Percentiles rank a stretch among this genome's conserved stretches.
Evolutionary conservation across 2,888 invertebrate species (phyloP).

Genomic region (Tachina fera): DNA sequence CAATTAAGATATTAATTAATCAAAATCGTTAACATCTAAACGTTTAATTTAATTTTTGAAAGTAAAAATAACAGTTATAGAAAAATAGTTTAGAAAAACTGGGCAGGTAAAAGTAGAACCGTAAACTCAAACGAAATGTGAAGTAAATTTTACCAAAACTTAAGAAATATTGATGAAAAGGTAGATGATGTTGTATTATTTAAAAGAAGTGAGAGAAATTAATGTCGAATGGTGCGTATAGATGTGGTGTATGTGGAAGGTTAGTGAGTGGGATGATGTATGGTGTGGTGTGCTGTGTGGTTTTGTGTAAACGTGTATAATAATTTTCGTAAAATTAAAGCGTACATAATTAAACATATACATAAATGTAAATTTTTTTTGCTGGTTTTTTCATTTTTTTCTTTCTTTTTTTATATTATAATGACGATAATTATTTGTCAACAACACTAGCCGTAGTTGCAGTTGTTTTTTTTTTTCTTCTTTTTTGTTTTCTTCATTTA

Average conservation of each 20-base stretch:
- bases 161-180: constrained; percentile 13
- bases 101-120: constrained; percentile 61
- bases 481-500: constrained; percentile 5
- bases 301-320: constrained; percentile 64
- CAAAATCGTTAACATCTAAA: constrained; percentile 56
- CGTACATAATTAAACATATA: constrained; percentile 61
- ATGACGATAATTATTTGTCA: constrained; percentile 75
- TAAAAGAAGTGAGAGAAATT: constrained; percentile 29
- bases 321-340: constrained; percentile 68
- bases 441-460: constrained; percentile 72
- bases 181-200: background rate
- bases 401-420: constrained; percentile 66
- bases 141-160: constrained; percentile 21
- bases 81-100: constrained; percentile 43
- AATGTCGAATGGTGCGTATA: constrained; percentile 24
- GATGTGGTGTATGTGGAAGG: constrained; percentile 20
- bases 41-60: constrained; percentile 47
- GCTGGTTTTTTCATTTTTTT: constrained; percentile 65
- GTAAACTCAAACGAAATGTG: constrained; percentile 27
- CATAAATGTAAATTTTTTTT: constrained; percentile 60
- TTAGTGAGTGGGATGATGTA: constrained; percentile 11
- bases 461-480: constrained; percentile 39
- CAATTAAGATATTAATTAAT: constrained; percentile 49
- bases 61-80: constrained; percentile 23
- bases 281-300: constrained; percentile 21